Percentiles rank a stretch among this genome's conserved stretches.
These are phyloP conservation scores for Tricholauxania praeusta DNA, from an alignment of 2,888 invertebrate genomes.

Conservation along the genomic window DNA sequence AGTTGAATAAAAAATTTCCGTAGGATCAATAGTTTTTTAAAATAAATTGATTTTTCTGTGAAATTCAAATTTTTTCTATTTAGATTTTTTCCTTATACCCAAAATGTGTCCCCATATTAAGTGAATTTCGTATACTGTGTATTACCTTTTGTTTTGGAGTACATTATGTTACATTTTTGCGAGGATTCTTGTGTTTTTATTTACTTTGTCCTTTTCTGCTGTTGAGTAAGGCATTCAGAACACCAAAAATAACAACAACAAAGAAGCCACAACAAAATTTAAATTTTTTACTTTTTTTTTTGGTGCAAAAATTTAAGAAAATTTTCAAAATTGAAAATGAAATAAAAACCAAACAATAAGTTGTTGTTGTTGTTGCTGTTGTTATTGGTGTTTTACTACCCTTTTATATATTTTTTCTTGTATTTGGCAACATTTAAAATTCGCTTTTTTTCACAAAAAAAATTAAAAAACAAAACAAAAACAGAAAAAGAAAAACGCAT, in stretches of 20 bases:
- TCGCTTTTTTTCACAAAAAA: slow-evolving; percentile 41
- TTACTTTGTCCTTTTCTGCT: slow-evolving; percentile 21
- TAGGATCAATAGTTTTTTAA: no score
- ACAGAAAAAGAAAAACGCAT: slow-evolving; percentile 47
- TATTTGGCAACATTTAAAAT: slow-evolving; percentile 50
- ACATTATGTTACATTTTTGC: no score
- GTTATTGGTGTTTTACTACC: not conserved
- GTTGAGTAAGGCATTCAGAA: slow-evolving; percentile 14
- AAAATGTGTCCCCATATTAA: no score
- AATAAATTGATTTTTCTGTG: no score
- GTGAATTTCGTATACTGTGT: no score
- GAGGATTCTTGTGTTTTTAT: no score
- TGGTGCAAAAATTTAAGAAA: not conserved
- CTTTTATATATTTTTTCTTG: slow-evolving; percentile 30
- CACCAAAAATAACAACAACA: not conserved
- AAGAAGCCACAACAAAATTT: not conserved
- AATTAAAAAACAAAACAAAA: not conserved
- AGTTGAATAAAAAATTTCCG: no score
- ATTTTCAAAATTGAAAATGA: not conserved
- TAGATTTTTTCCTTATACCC: no score
- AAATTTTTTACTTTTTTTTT: slow-evolving; percentile 3
- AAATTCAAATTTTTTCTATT: no score
- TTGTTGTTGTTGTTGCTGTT: not conserved
- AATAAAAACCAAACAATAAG: no score
- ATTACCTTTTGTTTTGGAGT: no score